Base-by-base conservation (phyloP, 2,888 invertebrate species). In the Priocnemis perturbator region DNA sequence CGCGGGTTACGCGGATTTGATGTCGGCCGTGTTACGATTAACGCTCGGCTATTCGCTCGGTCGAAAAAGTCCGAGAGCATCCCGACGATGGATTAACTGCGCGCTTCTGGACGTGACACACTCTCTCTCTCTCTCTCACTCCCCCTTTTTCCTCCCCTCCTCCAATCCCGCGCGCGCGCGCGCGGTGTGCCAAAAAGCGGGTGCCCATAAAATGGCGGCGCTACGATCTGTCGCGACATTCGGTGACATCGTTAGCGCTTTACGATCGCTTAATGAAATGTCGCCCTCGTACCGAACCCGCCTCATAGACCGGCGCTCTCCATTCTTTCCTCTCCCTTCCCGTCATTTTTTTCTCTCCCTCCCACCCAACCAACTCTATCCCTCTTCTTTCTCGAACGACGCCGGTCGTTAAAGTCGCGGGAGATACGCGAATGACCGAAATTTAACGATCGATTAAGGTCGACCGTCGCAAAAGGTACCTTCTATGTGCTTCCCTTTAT, bases 221-320 rank as follows among this genome's bases (percentile, higher is more conserved):
- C 20, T 53, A 62, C 62, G 62, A 62, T 30, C 44, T 15, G 62
- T 56, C 56, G 44, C 44, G 63, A 56, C 63, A 48, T 63, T 63
- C 63, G 63, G 63, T 56, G 63, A 63, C 63, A 56, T 45, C 47
- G 20, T 63, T 17, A 37, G 55, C 56, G 17, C n/a, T 63, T 63
- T 63, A 63, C 63, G 63, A 63, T 55, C 63, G 63, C 55, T 56
- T 63, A 63, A 63, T 47, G 63, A 56, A 63, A 56, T 55, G 56
- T 63, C 50, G 23, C 55, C 20, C 59, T 44, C 47, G 45, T 37
- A 37, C 37, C 11, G 37, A 11, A 11, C 1, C 37, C 7, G 1
- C 14, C 11, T 37, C 37, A 37, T 37, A 37, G 37, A 37, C 37
- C 14, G 7, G 14, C 11, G 11, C 3, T 26, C 26, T 37, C 37